A percentile compares a stretch with the other conserved stretches of the same genome.
phyloP scores from a whole-genome alignment of 2,888 invertebrate genomes.

The Carcina quercana region DNA sequence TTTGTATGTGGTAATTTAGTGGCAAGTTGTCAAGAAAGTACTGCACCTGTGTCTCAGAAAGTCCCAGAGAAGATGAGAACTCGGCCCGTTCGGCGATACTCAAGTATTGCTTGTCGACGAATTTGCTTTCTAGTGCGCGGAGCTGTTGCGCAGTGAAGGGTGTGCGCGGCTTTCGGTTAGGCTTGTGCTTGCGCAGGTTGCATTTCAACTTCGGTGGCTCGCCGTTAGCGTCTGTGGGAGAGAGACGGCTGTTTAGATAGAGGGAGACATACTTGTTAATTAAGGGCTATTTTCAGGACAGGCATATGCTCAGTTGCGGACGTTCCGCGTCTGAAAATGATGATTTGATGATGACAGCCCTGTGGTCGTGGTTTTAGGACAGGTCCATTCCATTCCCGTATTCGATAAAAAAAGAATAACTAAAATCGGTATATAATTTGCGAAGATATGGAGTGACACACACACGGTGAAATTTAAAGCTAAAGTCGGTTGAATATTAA shows the following conservation, averaged over 20 bases:
- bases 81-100: constrained; percentile 98
- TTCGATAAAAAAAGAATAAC: too few relatives aligned
- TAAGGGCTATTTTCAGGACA: neutral
- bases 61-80: constrained; percentile 93
- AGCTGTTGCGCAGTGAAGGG: constrained; percentile 99
- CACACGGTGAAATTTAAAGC: too few relatives aligned
- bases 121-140: constrained; percentile 95
- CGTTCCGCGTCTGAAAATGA: too few relatives aligned
- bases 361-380: too few relatives aligned
- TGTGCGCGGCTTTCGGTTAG: constrained; percentile 97
- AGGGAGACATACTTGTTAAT: neutral
- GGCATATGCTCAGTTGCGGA: too few relatives aligned
- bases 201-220: constrained; percentile 92
- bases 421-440: too few relatives aligned
- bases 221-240: constrained; percentile 77
- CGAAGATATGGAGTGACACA: too few relatives aligned
- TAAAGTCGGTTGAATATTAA: too few relatives aligned
- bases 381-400: too few relatives aligned
- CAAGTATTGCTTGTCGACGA: constrained; percentile 96
- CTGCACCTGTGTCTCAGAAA: constrained; percentile 74
- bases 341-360: too few relatives aligned
- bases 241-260: constrained; percentile 10
- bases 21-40: too few relatives aligned
- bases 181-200: constrained; percentile 96
- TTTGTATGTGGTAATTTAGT: too few relatives aligned